These are phyloP conservation scores for Tortricodes alternella DNA, from an alignment of 2,888 invertebrate genomes.

Conservation along the genomic window DNA sequence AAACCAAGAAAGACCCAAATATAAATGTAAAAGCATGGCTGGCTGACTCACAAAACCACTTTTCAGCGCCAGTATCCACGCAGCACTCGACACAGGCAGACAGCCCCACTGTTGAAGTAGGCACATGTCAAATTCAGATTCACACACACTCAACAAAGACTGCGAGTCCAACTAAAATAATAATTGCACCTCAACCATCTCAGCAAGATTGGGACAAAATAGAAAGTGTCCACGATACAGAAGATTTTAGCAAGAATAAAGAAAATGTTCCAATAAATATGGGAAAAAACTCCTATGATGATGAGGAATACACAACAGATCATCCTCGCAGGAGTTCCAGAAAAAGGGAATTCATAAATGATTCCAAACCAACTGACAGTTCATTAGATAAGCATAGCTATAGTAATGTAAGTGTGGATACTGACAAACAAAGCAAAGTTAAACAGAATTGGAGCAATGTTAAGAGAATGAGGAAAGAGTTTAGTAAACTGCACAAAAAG, in stretches of 20 bases:
- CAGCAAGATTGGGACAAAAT: conserved; percentile 77
- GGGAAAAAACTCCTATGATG: conserved; percentile 55
- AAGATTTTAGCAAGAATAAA: conserved; percentile 47
- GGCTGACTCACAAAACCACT: conserved; percentile 67
- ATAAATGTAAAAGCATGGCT: conserved; percentile 71
- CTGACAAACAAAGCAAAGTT: conserved; percentile 48
- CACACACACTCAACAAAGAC: conserved; percentile 50
- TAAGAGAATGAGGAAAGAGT: conserved; percentile 74
- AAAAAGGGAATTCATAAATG: conserved; percentile 53
- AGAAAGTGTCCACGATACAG: conserved; percentile 58
- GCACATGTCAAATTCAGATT: conserved; percentile 58
- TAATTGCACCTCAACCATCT: conserved; percentile 45
- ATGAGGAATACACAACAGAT: conserved; percentile 53
- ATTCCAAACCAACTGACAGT: conserved; percentile 38
- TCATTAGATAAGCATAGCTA: conserved; percentile 46
- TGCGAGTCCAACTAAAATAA: conserved; percentile 45
- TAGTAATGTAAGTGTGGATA: conserved; percentile 49
- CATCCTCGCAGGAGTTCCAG: conserved; percentile 68
- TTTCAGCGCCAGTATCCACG: conserved; percentile 58
- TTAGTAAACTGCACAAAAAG: conserved; percentile 66
- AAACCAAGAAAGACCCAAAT: conserved; percentile 46
- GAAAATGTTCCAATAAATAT: conserved; percentile 60
- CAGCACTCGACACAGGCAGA: conserved; percentile 50
- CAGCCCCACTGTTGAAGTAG: conserved; percentile 44
- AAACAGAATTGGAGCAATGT: conserved; percentile 71